Evolutionary conservation across 2,888 invertebrate species (phyloP), one percentile per base, ranked within the genome.

Genomic region (Eupithecia tripunctaria): DNA sequence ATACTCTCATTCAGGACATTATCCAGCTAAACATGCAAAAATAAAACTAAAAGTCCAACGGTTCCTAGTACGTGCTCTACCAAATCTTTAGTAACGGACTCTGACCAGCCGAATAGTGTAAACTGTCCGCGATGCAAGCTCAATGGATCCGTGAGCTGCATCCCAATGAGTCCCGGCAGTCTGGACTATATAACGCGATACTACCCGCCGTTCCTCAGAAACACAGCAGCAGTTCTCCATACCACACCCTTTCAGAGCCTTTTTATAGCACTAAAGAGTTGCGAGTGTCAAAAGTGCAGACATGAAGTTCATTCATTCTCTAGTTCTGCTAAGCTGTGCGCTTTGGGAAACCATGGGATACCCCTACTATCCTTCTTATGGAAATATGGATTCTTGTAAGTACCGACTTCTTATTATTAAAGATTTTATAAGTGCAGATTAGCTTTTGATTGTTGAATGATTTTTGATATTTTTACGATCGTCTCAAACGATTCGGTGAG

Each of bases 341-440:
- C 78, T 91, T 69, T 89, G 87, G 85, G 87, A 88, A 77, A 89
- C 83, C 41, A 82, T 77, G 51, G 90, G 87, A 72, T 92, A 88
- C 74, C 93, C 94, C 0, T 91, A 90, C 74, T 92, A 91, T 74
- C 92, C 93, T 0, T 89, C 90, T 75, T 92, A 93, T 80, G 92
- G 91, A 81, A 85, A 92, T 81, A 84, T 91, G 79, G 94, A 94
- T 80, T 85, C 93, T 69, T 77, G 94, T 94, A 79, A 93, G 94
- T 93, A 75, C 5, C 68, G 41, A 3, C 25, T 14, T 21, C 36
- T 14, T 36, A 25, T 21, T 36, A 25, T 21, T 21, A 10, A 5
- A 4, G 14, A 38, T 6, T 60, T 64, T 25, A 21, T 15, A 41
- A 10, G 27, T 8, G 27, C 7, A 27, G 29, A 8, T 7, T 36